Evolutionary conservation across 2,797 vertebrate genomes (phyloP), one percentile per base, ranked within the genome.

Genomic region (Eulemur coronatus): DNA sequence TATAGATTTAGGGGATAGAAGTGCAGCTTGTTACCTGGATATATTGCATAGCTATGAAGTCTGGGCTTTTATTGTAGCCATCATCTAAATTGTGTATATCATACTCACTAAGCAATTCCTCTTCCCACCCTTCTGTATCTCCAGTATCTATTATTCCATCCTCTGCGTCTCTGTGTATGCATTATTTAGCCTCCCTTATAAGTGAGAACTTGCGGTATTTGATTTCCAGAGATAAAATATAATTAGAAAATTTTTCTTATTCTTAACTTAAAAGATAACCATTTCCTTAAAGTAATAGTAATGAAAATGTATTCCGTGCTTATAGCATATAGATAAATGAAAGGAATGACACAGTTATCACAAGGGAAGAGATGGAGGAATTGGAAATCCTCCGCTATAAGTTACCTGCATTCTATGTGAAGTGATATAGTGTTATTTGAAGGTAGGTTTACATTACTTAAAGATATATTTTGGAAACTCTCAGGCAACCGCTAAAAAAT

Each of bases 141-240:
- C 33, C 63, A 18, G 61, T 63, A 65, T 17, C 33, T 8, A n/a
- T 65, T n/a, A n/a, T 65, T n/a, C 17, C 33, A n/a, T 17, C 17
- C 33, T 18, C 3, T 65, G 15, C 1, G 15, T n/a, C 15, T 1
- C 0, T n/a, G 15, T 65, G 33, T 18, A n/a, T n/a, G 63, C 63
- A n/a, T 65, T 17, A 18, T n/a, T 65, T 65, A 65, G 63, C 14
- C 33, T 33, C 63, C n/a, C 63, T 65, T 17, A 17, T 17, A 65
- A 65, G 33, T 65, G 63, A 65, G 33, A 33, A n/a, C 14, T 17
- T 65, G 63, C 3, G 4, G 13, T 65, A n/a, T n/a, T 65, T 65
- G 15, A n/a, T n/a, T n/a, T 65, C 33, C 63, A 17, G 63, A 48
- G 43, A 75, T 48, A 30, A 75, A 75, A 75, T 48, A 48, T 2